Conservation (phyloP, 64 coral and sea anemone species). For the Montipora cactus region DNA sequence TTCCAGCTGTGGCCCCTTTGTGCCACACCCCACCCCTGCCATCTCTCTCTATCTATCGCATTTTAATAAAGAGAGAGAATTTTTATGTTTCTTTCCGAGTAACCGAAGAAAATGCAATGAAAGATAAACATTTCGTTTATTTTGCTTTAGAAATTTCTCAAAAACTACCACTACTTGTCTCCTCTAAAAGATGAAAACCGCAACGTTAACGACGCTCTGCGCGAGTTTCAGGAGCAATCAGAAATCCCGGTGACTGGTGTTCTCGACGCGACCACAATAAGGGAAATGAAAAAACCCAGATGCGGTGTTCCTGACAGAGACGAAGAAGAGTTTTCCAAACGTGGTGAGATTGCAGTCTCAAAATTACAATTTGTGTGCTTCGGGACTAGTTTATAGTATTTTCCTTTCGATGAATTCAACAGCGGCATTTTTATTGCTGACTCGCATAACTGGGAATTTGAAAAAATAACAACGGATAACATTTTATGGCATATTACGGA, state of each 20-base stretch:
- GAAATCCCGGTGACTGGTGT: slow-evolving; percentile 51
- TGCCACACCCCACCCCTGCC: too few species aligned
- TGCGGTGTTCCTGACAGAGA: slow-evolving; percentile 71
- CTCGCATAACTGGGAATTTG: too few species aligned
- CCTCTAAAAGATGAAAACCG: slow-evolving; percentile 45
- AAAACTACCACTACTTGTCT: slow-evolving; percentile 54
- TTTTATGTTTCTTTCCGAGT: too few species aligned
- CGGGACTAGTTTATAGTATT: too few species aligned
- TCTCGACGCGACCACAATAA: slow-evolving; percentile 41
- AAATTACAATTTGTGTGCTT: too few species aligned
- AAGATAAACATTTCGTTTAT: neutral
- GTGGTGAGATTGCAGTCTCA: neutral
- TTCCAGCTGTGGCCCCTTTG: too few species aligned
- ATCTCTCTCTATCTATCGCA: too few species aligned
- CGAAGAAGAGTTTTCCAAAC: slow-evolving; percentile 11
- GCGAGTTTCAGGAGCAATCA: slow-evolving; percentile 27
- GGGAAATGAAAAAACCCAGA: slow-evolving; percentile 54
- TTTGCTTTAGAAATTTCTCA: slow-evolving; percentile 43
- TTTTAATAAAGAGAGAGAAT: too few species aligned
- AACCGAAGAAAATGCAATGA: neutral
- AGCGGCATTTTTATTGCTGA: too few species aligned
- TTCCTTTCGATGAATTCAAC: too few species aligned
- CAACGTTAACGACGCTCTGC: slow-evolving; percentile 31
- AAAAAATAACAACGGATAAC: too few species aligned
- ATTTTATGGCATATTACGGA: too few species aligned